Conservation (phyloP, 2,113 vertebrate genomes). For the Mesitornis unicolor region DNA sequence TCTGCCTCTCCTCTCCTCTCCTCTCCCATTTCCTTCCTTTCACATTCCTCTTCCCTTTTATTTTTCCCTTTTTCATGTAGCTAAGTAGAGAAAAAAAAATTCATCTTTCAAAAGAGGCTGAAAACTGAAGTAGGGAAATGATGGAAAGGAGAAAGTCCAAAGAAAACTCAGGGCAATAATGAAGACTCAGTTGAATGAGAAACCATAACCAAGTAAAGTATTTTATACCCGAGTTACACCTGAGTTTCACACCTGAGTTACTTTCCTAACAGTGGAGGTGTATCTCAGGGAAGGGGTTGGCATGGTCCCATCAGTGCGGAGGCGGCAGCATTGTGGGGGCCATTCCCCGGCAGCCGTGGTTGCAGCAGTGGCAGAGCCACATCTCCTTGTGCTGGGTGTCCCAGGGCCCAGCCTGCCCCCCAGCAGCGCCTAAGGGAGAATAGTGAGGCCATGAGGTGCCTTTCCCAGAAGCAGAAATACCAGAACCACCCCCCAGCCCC, state of each 20-base stretch:
- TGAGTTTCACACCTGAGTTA: neutral
- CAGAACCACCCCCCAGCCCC: neutral
- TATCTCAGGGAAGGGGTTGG: neutral
- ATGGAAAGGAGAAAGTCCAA: neutral
- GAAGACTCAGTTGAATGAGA: neutral
- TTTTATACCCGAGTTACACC: neutral
- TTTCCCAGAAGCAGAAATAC: neutral
- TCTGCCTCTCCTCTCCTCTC: too few species aligned
- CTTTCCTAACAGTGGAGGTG: neutral
- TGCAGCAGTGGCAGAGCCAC: neutral
- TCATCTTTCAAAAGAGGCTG: neutral
- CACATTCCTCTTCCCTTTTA: too few species aligned
- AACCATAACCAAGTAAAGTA: neutral
- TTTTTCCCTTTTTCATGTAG: neutral
- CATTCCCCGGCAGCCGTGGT: accelerated
- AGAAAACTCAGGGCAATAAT: neutral
- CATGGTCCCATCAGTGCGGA: accelerated
- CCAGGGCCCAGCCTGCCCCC: neutral
- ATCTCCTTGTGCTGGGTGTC: neutral
- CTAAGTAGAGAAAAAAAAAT: neutral
- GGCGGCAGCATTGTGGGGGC: accelerated
- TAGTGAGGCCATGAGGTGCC: neutral
- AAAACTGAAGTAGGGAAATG: neutral
- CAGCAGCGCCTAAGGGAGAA: neutral
- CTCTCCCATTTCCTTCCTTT: neutral